Base-by-base conservation (phyloP, 2,113 vertebrate genomes). In the Leptocoma aspasia region DNA sequence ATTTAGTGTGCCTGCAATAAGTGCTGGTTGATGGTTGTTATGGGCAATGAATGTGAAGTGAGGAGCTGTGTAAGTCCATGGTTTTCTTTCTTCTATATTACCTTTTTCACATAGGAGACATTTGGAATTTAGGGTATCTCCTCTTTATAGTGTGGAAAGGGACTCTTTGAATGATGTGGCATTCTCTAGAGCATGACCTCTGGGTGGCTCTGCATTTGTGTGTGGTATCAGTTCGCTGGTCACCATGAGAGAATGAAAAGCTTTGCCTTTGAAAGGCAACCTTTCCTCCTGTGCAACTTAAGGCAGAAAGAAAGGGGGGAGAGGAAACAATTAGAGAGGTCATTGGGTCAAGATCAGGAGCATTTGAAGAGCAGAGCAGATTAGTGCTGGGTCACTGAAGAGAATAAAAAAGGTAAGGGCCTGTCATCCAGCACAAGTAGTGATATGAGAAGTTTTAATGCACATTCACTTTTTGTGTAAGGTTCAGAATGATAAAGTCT, bases 261-360 rank as follows among this genome's bases (percentile, higher is more conserved):
- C 47, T 3, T 65, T 86, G 78, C 54, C 64, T 90, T 63, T 94
- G 56, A 88, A 92, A 90, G 60, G 71, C 60, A 64, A 7, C 84
- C 78, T 69, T 85, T n/a, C 71, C 27, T 95, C 59, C 50, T 30
- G 15, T 50, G 64, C 63, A 63, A 52, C 80, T 75, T 65, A 23
- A 33, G 49, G 57, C 44, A 54, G 47, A 89, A 89, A 82, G 78
- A 82, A 80, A 78, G 68, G 41, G 23, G 4, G 59, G 41, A 64
- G 77, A 72, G 77, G 71, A 89, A 71, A 90, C 76, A 93, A 71
- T 94, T 42, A 68, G 44, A 47, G 4, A 10, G 79, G 90, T 92
- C 85, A 61, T 8, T 21, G 24, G 88, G 88, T 93, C 90, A 95
- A 89, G 92, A 94, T 96, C 90, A 95, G 92, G 94, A 89, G 71